A percentile compares a stretch with the other conserved stretches of the same genome.
Conservation (phyloP, 2,888 invertebrate genomes). For the Agrochola circellaris region DNA sequence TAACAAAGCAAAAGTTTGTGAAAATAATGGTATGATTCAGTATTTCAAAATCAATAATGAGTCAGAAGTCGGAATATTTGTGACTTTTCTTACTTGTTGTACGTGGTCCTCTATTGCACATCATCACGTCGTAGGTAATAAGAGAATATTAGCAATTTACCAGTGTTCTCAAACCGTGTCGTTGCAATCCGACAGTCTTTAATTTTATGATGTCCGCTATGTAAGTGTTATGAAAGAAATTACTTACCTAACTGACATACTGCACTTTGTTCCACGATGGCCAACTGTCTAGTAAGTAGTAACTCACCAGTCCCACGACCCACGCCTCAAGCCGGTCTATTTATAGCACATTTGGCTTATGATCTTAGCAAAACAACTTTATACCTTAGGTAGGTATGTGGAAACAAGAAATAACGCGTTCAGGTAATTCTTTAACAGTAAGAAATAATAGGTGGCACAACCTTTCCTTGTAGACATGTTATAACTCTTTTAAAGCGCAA, state of each 20-base stretch:
- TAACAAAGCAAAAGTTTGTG: slow-evolving; percentile 39
- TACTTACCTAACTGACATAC: slow-evolving; percentile 50
- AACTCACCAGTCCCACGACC: slow-evolving; percentile 57
- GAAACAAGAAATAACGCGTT: slow-evolving; percentile 10
- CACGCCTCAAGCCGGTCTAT: slow-evolving; percentile 72
- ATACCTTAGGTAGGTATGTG: neutral
- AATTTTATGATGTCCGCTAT: slow-evolving; percentile 55
- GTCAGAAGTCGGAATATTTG: slow-evolving; percentile 20
- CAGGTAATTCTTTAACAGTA: neutral
- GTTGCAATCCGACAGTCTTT: slow-evolving; percentile 40
- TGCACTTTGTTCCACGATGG: slow-evolving; percentile 55
- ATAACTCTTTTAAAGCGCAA: neutral
- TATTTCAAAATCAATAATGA: slow-evolving; percentile 26
- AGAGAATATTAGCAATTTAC: slow-evolving; percentile 47
- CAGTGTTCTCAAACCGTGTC: slow-evolving; percentile 28
- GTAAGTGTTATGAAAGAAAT: slow-evolving; percentile 57
- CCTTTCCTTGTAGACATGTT: neutral
- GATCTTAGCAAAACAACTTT: slow-evolving; percentile 33
- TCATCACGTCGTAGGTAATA: slow-evolving; percentile 26
- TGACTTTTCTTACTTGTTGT: slow-evolving; percentile 13
- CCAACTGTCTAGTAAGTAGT: slow-evolving; percentile 44
- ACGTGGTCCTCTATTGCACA: slow-evolving; percentile 1
- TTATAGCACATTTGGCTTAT: slow-evolving; percentile 76
- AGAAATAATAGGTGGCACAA: neutral
- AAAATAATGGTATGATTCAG: slow-evolving; percentile 47